These are phyloP conservation scores for Leptoclinus maculatus DNA, from an alignment of 2,797 vertebrate species.

Conservation along the genomic window DNA sequence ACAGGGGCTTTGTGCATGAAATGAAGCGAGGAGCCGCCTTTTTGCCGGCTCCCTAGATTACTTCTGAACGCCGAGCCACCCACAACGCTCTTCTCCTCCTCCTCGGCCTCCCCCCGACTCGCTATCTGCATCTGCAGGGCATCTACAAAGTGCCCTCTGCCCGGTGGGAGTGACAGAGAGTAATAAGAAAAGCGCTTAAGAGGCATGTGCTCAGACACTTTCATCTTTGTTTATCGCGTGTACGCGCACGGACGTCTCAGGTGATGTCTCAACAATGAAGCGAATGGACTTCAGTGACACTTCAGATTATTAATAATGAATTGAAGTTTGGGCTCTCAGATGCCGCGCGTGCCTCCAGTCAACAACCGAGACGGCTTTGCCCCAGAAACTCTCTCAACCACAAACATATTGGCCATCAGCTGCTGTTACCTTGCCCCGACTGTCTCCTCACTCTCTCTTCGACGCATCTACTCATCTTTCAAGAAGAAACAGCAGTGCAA, in stretches of 20 bases:
- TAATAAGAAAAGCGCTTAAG: constrained; percentile 67
- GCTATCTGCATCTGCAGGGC: constrained; percentile 71
- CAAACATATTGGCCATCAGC: constrained; percentile 68
- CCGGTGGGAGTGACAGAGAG: constrained; percentile 62
- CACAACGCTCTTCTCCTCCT: constrained; percentile 44
- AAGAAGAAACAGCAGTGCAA: constrained; percentile 18
- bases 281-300: constrained; percentile 68
- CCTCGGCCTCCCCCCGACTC: constrained; percentile 26
- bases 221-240: constrained; percentile 61
- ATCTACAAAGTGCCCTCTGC: constrained; percentile 69
- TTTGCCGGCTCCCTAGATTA: constrained; percentile 55
- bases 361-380: constrained; percentile 55
- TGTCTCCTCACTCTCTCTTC: constrained; percentile 10
- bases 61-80: constrained; percentile 68
- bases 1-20: constrained; percentile 65
- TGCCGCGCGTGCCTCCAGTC: constrained; percentile 44
- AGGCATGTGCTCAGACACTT: constrained; percentile 58
- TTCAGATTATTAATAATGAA: constrained; percentile 78
- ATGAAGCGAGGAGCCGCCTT: constrained; percentile 51
- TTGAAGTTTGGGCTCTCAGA: constrained; percentile 54
- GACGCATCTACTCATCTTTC: constrained; percentile 18
- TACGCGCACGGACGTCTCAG: constrained; percentile 52
- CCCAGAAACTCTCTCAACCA: constrained; percentile 74
- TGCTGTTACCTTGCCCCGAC: constrained; percentile 40
- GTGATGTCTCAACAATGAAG: constrained; percentile 71